A percentile compares a stretch with the other conserved stretches of the same genome.
phyloP scores from a whole-genome alignment of 2,797 vertebrate species.

The Coccyzus lansbergi region DNA sequence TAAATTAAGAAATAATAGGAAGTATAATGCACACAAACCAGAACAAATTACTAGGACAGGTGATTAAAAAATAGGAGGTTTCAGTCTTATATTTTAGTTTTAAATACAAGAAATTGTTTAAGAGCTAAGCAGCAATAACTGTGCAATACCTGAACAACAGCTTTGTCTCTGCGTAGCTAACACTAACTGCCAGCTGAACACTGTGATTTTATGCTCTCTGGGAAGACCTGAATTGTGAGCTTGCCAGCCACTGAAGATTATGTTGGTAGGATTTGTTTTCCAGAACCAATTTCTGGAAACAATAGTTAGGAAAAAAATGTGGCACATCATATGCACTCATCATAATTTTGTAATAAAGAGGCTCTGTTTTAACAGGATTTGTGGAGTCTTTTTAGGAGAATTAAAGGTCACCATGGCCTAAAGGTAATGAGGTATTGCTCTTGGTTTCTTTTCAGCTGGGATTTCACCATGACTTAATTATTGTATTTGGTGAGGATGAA shows the following conservation, averaged over 20 bases:
- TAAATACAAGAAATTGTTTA: background rate
- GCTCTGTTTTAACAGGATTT: background rate
- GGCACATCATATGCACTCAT: background rate
- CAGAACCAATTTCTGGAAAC: slow-evolving; percentile 35
- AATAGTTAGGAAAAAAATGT: background rate
- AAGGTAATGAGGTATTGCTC: slow-evolving; percentile 4
- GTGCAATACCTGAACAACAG: background rate
- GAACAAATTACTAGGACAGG: background rate
- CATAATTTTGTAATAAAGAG: background rate
- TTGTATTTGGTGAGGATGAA: background rate
- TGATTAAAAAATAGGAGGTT: background rate
- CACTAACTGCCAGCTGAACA: background rate
- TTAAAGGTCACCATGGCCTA: background rate
- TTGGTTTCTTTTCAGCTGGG: background rate
- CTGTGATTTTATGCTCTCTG: slow-evolving; percentile 27
- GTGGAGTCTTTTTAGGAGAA: background rate
- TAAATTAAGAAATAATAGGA: slow-evolving; percentile 13
- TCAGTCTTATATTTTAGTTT: background rate
- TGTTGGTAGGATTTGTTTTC: slow-evolving; percentile 1
- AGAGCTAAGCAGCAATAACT: background rate
- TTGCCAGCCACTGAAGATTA: background rate
- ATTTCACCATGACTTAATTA: slow-evolving; percentile 20
- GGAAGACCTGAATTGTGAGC: background rate
- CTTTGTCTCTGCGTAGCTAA: background rate
- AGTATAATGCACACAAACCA: background rate